Evolutionary conservation across 2,113 vertebrate species (phyloP).

Genomic region (Vanacampus margaritifer): DNA sequence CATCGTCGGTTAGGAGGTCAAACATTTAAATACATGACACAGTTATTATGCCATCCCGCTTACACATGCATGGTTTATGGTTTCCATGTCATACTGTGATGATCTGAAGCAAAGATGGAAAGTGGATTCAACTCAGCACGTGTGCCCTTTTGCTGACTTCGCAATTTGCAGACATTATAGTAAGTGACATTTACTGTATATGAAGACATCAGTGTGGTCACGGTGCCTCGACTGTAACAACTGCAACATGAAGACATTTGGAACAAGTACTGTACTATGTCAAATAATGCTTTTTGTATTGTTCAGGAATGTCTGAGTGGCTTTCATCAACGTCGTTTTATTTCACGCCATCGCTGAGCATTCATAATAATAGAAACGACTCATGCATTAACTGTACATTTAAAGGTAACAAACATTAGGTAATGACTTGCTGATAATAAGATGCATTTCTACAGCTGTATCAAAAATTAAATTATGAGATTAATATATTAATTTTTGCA

Average conservation of each 20-base stretch:
- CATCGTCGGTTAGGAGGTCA: not conserved
- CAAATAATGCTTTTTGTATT: too few relatives aligned
- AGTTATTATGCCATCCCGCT: not conserved
- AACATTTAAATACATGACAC: not conserved
- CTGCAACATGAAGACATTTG: constrained; percentile 16
- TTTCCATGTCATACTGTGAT: not conserved
- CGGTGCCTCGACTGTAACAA: constrained; percentile 31
- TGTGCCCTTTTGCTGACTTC: constrained; percentile 32
- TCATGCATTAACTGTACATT: not conserved
- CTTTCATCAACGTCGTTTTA: constrained; percentile 30
- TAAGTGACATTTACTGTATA: constrained; percentile 47
- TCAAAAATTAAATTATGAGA: not conserved
- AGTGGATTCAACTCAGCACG: not conserved
- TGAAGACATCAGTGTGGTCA: constrained; percentile 34
- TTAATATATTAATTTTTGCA: not conserved
- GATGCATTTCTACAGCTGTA: too few relatives aligned
- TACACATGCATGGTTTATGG: not conserved
- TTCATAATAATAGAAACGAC: not conserved
- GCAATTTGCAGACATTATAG: constrained; percentile 46
- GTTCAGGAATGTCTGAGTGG: too few relatives aligned
- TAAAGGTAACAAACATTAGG: not conserved
- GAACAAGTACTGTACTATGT: not conserved
- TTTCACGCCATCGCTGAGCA: constrained; percentile 33
- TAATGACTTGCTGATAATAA: not conserved
- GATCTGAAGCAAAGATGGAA: not conserved